Evolutionary conservation across 2,797 vertebrate genomes (phyloP), one percentile per base, ranked within the genome.

Genomic region (Sebastes kiyomatsui): DNA sequence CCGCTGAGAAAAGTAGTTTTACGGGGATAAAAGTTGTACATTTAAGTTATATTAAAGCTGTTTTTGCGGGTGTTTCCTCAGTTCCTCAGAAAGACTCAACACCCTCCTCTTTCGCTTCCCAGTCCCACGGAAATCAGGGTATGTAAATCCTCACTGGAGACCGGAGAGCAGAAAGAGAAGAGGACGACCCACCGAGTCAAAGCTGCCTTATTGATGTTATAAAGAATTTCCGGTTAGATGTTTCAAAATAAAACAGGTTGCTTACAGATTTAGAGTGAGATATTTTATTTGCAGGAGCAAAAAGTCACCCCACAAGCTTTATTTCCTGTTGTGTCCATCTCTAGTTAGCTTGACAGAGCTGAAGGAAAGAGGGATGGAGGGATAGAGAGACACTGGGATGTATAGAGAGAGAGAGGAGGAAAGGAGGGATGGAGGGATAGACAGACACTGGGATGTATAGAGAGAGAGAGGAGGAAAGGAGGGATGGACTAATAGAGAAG

Each of bases 111-210:
- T 56, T 86, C 70, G 81, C 72, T 92, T 90, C 93, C 86, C 85
- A 87, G 92, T 91, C 73, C 91, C 91, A 93, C 94, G 94, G 93
- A 96, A 95, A 96, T 91, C 91, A 88, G 91, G 75, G 85, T 92
- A 92, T 93, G 94, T 89, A 94, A 94, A 96, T 95, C 92, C 92
- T 83, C 88, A 55, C 66, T 59, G 91, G 86, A 93, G 86, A 83
- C 78, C 65, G 64, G 77, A 65, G 70, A 78, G 62, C 75, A 27
- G n/a, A 62, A 22, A 38, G 35, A 38, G 35, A 77, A 27, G 54
- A 56, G 32, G 79, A 69, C 61, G 20, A 69, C 23, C n/a, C 25
- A 46, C 38, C 35, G 13, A 38, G 52, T 79, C 62, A 84, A 46
- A 4, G 0, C 16, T 1, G 0, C 4, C 18, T 22, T 11, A 1